phyloP scores from a whole-genome alignment of 2,797 vertebrate species.

The Muraenolepis orangiensis region DNA sequence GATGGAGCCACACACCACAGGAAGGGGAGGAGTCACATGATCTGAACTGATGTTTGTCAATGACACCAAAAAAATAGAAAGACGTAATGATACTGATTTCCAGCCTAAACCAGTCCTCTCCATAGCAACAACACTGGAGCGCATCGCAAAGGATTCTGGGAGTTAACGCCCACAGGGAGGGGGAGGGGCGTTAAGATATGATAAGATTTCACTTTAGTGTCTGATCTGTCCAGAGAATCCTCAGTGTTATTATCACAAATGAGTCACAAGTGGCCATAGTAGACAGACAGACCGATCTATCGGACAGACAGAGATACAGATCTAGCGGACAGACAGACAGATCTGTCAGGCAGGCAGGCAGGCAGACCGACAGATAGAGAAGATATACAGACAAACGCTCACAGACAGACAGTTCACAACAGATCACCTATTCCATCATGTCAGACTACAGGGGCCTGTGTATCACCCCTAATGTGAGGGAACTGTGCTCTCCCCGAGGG shows the following conservation, averaged over 20 bases:
- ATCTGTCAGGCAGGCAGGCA: no score
- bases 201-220: neutral
- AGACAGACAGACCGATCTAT: no score
- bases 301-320: no score
- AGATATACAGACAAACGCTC: no score
- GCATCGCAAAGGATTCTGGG: neutral
- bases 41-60: constrained; percentile 21
- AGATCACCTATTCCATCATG: no score
- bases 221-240: neutral
- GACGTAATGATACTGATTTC: constrained; percentile 1
- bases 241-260: neutral
- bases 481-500: no score
- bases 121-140: neutral
- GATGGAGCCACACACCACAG: constrained; percentile 64
- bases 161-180: neutral
- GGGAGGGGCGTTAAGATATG: neutral
- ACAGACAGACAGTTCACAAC: no score
- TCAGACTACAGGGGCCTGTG: no score
- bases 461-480: no score
- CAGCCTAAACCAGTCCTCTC: neutral
- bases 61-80: neutral
- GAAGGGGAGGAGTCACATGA: constrained; percentile 6
- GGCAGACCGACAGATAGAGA: no score
- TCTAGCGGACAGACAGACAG: no score
- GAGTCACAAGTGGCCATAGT: neutral